Evolutionary conservation across 2,113 vertebrate species (phyloP), one percentile per base, ranked within the genome.

Genomic region (Hemibagrus wyckioides): DNA sequence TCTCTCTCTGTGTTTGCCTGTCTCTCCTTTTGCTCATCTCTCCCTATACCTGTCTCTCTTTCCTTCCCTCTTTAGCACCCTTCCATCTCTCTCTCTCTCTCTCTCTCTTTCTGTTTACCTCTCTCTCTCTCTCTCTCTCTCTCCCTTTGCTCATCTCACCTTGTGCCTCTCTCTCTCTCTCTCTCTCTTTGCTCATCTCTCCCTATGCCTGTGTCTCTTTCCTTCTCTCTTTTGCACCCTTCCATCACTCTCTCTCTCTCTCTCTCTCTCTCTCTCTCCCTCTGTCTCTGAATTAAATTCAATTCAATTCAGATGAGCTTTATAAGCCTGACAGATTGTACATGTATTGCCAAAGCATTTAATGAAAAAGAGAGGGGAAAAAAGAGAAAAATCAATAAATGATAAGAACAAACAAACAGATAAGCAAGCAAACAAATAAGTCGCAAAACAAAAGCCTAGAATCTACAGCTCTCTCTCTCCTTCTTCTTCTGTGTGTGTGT

Each of bases 21-120:
- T 39, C 25, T 19, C 2, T 7, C 1, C 7, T 2, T 2, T 7
- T 25, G 6, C 17, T 1, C 17, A 1, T 69, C 7, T 4, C 8
- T 19, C 17, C 21, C 6, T 69, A 2, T 17, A 5, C 19, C 65
- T 71, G 8, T 63, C 59, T 25, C 8, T 36, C 65, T 36, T 0
- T 36, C 33, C 14, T 0, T 41, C 39, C 25, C 2, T 14, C 63
- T 30, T 11, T 30, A n/a, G n/a, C n/a, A n/a, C n/a, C n/a, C n/a
- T n/a, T n/a, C n/a, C n/a, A n/a, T 25, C 2, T 39, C 39, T 41
- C 6, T n/a, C 61, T n/a, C 28, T 63, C 25, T 61, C 59, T 25
- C 5, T 63, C 2, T 63, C 28, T 8, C 8, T 63, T 5, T 67
- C n/a, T n/a, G n/a, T n/a, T n/a, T n/a, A n/a, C 41, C 69, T 41